Percentiles rank a stretch among this genome's conserved stretches.
Evolutionary conservation across 1,140 invertebrate species (phyloP).

Genomic region (Lepidostoma basale): DNA sequence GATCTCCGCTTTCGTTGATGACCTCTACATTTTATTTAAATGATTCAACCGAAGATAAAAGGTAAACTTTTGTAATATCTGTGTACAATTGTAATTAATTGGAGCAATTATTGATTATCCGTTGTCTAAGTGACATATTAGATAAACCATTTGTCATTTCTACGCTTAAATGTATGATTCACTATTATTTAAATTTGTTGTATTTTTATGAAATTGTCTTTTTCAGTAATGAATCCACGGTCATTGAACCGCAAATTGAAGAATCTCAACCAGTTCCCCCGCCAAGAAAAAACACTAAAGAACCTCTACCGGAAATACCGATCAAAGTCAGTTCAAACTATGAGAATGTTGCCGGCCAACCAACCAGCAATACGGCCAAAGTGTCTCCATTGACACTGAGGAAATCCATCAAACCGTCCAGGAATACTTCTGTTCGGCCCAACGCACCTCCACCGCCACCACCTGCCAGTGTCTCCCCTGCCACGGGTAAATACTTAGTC

Average conservation of each 20-base stretch:
- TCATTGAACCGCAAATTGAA: slow-evolving; percentile 44
- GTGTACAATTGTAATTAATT: no score
- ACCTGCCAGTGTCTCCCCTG: slow-evolving; percentile 38
- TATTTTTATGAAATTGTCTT: background rate
- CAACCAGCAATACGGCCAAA: slow-evolving; percentile 19
- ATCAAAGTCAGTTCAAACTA: background rate
- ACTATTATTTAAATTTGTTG: no score
- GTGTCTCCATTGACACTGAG: slow-evolving; percentile 14
- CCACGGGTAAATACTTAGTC: slow-evolving; percentile 22
- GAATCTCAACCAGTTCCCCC: slow-evolving; percentile 29
- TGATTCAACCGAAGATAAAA: slow-evolving; percentile 12
- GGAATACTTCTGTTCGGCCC: slow-evolving; percentile 49
- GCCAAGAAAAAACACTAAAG: slow-evolving; percentile 40
- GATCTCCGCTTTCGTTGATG: slow-evolving; percentile 57
- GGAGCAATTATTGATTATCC: no score
- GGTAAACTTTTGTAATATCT: background rate
- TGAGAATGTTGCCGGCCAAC: background rate
- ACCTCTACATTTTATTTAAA: slow-evolving; percentile 71
- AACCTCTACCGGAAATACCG: slow-evolving; percentile 8
- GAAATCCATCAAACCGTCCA: background rate
- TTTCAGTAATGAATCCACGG: slow-evolving; percentile 46
- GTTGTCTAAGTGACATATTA: no score
- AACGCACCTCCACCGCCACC: slow-evolving; percentile 54
- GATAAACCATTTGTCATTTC: no score
- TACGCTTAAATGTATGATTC: no score